These are phyloP conservation scores for Phycodurus eques DNA, from an alignment of 2,113 vertebrate genomes.

Conservation along the genomic window DNA sequence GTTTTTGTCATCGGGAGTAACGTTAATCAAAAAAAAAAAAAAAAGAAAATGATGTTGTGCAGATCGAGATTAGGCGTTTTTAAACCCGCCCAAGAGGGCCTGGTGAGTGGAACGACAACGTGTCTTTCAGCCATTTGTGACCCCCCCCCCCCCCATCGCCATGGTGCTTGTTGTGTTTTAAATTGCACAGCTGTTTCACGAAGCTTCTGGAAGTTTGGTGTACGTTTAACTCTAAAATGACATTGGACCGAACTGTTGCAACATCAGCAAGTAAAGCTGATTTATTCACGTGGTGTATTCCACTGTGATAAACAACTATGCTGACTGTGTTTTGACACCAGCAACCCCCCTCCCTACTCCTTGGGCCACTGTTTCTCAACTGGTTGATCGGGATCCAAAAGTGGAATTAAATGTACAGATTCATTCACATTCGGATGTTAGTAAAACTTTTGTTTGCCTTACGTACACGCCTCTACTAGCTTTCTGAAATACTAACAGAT, in stretches of 20 bases:
- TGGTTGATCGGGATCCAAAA: neutral
- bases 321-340: neutral
- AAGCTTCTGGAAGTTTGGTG: neutral
- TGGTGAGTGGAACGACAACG: neutral
- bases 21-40: neutral
- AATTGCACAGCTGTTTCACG: neutral
- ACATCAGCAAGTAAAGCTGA: neutral
- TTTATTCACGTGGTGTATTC: neutral
- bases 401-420: too few species aligned
- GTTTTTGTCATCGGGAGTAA: neutral
- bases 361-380: neutral
- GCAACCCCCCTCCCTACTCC: too few species aligned
- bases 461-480: too few species aligned
- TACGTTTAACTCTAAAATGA: neutral
- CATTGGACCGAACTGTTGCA: neutral
- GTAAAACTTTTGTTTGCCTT: too few species aligned
- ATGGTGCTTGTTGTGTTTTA: neutral
- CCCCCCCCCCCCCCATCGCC: neutral
- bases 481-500: too few species aligned
- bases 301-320: neutral
- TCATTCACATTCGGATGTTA: too few species aligned
- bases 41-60: neutral
- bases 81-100: neutral
- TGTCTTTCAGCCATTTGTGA: constrained; percentile 1
- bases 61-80: neutral